These are phyloP conservation scores for Ammodytes marinus DNA, from an alignment of 2,113 vertebrate species.

Conservation along the genomic window DNA sequence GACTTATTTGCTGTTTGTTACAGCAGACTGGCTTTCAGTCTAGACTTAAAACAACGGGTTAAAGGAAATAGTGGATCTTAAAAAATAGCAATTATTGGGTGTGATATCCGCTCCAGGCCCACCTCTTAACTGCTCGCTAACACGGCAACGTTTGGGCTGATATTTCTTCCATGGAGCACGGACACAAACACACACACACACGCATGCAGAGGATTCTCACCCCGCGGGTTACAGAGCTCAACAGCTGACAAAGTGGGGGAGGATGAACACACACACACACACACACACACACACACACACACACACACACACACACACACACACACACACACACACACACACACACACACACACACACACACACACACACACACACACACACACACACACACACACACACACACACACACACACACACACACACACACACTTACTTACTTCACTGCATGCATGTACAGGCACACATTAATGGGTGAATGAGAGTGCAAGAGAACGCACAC, in stretches of 20 bases:
- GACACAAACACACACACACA: not conserved
- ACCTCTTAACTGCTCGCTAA: not conserved
- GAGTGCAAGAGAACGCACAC: not conserved
- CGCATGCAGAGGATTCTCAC: slow-evolving; percentile 25
- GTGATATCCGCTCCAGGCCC: not conserved
- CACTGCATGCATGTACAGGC: slow-evolving; percentile 6
- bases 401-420: not conserved
- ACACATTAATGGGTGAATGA: slow-evolving; percentile 2
- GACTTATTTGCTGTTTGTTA: not conserved
- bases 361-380: slow-evolving; percentile 2
- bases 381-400: not conserved
- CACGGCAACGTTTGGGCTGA: slow-evolving; percentile 6
- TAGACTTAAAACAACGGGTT: not conserved
- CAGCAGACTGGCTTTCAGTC: not conserved
- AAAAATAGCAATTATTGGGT: not conserved
- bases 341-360: not conserved
- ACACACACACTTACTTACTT: not conserved
- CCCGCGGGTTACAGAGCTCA: slow-evolving; percentile 24
- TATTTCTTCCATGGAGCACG: not conserved
- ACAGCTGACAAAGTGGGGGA: slow-evolving; percentile 35
- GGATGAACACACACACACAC: not conserved
- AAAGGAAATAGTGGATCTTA: not conserved
- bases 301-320: not conserved
- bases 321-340: not conserved
- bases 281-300: slow-evolving; percentile 6